Base-by-base conservation (phyloP, 1,140 invertebrate species). In the Formica exsecta region DNA sequence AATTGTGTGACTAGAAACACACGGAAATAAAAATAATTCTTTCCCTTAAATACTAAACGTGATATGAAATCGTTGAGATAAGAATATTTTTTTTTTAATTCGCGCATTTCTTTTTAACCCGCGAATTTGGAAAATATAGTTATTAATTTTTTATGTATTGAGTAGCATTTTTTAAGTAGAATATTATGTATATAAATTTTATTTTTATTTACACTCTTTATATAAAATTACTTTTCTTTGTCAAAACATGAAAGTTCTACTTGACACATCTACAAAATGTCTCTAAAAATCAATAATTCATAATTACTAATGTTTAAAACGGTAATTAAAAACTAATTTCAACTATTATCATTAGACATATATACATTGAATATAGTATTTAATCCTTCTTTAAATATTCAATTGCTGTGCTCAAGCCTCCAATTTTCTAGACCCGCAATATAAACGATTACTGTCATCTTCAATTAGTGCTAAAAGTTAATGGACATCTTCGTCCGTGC, bases 381-480 rank as follows among this genome's bases (percentile, higher is more conserved):
- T 71, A 29, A 70, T 48, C 41, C 48, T 32, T 22, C 38, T 48
- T 77, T 25, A 38, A 8, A 22, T 38, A 54, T 22, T 19, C 13
- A 36, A 16, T 68, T 68, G 16, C 29, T 57, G 57, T 3, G 13
- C 22, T 61, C 13, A 38, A 59, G 38, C 51, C 44, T 29, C 19
- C 25, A 36, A 83, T 74, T 74, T 73, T n/a, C 66, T 25, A n/a
- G 32, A 59, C 38, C 38, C n/a, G 79, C 13, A 44, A 73, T 81
- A 73, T n/a, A 16, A 66, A 22, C 54, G 66, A 81, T 81, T 73
- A 73, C 54, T 25, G 66, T 51, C 68, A 73, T 59, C 54, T 81
- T 73, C 54, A 81, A 83, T 83, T 83, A 83, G 38, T 13, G 66
- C 66, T 61, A 13, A 61, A 80, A 41, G 68, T 74, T 68, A 74